Evolutionary conservation across 2,888 invertebrate genomes (phyloP).

Genomic region (Tyria jacobaeae): DNA sequence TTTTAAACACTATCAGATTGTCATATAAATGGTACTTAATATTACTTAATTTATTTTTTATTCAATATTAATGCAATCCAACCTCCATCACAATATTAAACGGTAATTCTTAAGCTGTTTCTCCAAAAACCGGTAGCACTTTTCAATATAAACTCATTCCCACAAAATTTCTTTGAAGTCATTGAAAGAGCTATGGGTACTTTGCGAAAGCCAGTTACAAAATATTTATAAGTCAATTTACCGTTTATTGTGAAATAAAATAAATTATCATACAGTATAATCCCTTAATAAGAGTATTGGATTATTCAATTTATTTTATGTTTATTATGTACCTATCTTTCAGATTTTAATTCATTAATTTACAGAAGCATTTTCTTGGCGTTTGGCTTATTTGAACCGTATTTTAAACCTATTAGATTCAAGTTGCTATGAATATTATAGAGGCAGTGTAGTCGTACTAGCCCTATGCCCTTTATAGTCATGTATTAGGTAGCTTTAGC

Average conservation of each 20-base stretch:
- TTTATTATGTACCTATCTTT: constrained; percentile 11
- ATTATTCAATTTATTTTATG: constrained; percentile 37
- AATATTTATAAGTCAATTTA: constrained; percentile 32
- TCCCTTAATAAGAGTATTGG: constrained; percentile 31
- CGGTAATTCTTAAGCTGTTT: constrained; percentile 14
- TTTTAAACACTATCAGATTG: constrained; percentile 6
- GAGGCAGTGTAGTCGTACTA: not conserved
- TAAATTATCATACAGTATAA: constrained; percentile 28
- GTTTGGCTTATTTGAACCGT: not conserved
- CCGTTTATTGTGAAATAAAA: constrained; percentile 28
- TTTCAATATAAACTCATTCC: constrained; percentile 39
- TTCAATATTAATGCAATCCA: constrained; percentile 9
- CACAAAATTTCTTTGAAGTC: constrained; percentile 12
- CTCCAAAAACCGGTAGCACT: constrained; percentile 22
- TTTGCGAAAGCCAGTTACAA: constrained; percentile 34
- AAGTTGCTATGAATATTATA: constrained; percentile 1
- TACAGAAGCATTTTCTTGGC: not conserved
- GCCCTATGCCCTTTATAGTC: not conserved
- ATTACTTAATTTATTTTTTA: too few relatives aligned
- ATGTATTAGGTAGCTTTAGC: not conserved
- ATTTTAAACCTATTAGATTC: not conserved
- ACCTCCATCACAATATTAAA: constrained; percentile 9
- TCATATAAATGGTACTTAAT: constrained; percentile 8
- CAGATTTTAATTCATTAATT: constrained; percentile 25
- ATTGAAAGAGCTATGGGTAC: constrained; percentile 24